Evolutionary conservation across 2,888 invertebrate species (phyloP).

Genomic region (Drosophila infuscata): DNA sequence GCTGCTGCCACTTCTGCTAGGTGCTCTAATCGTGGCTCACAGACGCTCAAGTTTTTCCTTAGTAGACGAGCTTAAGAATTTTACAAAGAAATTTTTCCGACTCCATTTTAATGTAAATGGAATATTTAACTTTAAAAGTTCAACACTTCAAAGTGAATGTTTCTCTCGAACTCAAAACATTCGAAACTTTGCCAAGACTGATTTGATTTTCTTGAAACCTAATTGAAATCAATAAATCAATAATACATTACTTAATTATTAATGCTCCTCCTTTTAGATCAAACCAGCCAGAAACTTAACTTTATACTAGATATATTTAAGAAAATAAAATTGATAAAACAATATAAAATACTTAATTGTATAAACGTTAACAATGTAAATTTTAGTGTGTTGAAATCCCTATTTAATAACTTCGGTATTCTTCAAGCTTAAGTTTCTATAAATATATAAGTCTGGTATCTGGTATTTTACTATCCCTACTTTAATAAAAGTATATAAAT

Average conservation of each 20-base stretch:
- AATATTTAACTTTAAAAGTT: background rate
- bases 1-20: slow-evolving; percentile 39
- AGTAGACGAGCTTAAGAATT: background rate
- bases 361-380: background rate
- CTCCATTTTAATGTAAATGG: slow-evolving; percentile 1
- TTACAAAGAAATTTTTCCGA: slow-evolving; percentile 6
- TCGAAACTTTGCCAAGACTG: background rate
- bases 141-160: background rate
- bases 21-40: slow-evolving; percentile 67
- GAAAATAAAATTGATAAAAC: background rate
- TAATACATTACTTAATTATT: background rate
- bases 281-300: background rate
- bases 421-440: background rate
- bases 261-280: background rate
- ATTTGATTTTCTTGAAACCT: background rate
- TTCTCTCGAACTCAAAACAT: background rate
- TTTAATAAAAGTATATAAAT: background rate
- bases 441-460: background rate
- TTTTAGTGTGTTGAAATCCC: background rate
- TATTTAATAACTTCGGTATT: background rate
- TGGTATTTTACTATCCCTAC: background rate
- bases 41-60: slow-evolving; percentile 28
- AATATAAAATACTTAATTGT: background rate
- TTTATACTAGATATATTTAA: background rate
- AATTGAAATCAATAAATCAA: background rate